Evolutionary conservation across 2,797 vertebrate species (phyloP), one percentile per base, ranked within the genome.

Genomic region (Orestias chungarensis): DNA sequence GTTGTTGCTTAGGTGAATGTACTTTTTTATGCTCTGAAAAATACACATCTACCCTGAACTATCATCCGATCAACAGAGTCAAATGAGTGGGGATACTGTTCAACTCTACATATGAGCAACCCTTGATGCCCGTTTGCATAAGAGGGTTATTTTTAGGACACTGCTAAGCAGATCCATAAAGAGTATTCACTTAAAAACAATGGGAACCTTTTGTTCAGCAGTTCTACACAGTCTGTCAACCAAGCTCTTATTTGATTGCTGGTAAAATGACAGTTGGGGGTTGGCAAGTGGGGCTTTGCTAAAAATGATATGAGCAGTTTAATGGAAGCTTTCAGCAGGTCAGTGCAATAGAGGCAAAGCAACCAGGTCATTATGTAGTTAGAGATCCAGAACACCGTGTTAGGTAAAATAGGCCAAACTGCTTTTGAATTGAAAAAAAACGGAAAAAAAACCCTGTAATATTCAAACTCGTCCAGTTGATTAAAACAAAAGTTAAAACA

Each of bases 271-370:
- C 74, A 80, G 61, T 4, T 10, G 18, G 64, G 55, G 65, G 25
- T 43, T 18, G 50, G 35, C 1, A 25, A 49, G 68, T 54, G 5
- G 54, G 40, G 59, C 23, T 83, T 68, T 35, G 71, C 76, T 75
- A 61, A 62, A 40, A 73, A 73, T 67, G 18, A 79, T 76, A 80
- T 38, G 80, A 85, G 82, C 64, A 40, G 75, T 74, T 82, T 88
- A 88, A 90, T 76, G 88, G 81, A 84, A 82, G 76, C 79, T 85
- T 88, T 88, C 88, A 85, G 83, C 73, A 72, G 83, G 86, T 86
- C 85, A 76, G 78, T 6, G 25, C n/a, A 17, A 75, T 69, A 80
- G 72, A 83, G 75, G 64, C 33, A 17, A 54, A 79, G 76, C 84
- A 83, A 80, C 80, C 85, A 50, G 83, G 87, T 89, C 82, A 78